A percentile compares a stretch with the other conserved stretches of the same genome.
phyloP scores from a whole-genome alignment of 2,797 vertebrate species.

The Amphiprion clarkii region DNA sequence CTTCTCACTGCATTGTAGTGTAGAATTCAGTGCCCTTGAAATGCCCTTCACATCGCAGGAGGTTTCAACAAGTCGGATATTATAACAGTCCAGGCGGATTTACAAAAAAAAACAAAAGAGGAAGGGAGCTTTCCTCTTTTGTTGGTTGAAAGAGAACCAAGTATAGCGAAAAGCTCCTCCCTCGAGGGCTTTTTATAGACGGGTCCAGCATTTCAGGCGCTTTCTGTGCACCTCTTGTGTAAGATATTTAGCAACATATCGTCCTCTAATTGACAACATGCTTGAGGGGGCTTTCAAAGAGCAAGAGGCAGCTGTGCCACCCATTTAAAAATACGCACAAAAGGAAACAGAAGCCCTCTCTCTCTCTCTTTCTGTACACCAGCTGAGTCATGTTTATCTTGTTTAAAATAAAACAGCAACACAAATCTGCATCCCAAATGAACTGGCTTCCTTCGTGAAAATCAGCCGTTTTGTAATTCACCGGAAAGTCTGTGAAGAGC shows the following conservation, averaged over 20 bases:
- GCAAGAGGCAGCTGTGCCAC: slow-evolving; percentile 46
- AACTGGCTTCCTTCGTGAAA: slow-evolving; percentile 8
- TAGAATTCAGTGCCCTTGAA: neutral
- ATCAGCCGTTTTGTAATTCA: slow-evolving; percentile 6
- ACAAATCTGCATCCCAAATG: neutral
- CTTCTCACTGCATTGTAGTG: neutral
- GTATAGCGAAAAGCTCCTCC: slow-evolving; percentile 34
- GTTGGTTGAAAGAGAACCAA: slow-evolving; percentile 37
- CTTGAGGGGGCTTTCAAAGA: slow-evolving; percentile 62
- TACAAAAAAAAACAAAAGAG: slow-evolving; percentile 1
- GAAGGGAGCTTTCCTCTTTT: slow-evolving; percentile 19
- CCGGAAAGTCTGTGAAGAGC: slow-evolving; percentile 1
- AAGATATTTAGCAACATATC: slow-evolving; percentile 57
- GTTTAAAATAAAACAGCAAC: neutral
- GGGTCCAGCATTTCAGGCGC: slow-evolving; percentile 38
- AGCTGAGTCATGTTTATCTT: slow-evolving; percentile 16
- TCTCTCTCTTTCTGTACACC: neutral
- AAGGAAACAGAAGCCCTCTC: slow-evolving; percentile 6
- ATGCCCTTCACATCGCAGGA: neutral
- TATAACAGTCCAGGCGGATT: slow-evolving; percentile 11
- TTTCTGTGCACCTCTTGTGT: slow-evolving; percentile 46
- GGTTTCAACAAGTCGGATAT: neutral
- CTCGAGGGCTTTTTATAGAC: slow-evolving; percentile 46
- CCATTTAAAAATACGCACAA: slow-evolving; percentile 52
- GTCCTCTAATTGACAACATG: slow-evolving; percentile 58